phyloP scores from a whole-genome alignment of 2,888 invertebrate species.

The Sipunculus nudus region DNA sequence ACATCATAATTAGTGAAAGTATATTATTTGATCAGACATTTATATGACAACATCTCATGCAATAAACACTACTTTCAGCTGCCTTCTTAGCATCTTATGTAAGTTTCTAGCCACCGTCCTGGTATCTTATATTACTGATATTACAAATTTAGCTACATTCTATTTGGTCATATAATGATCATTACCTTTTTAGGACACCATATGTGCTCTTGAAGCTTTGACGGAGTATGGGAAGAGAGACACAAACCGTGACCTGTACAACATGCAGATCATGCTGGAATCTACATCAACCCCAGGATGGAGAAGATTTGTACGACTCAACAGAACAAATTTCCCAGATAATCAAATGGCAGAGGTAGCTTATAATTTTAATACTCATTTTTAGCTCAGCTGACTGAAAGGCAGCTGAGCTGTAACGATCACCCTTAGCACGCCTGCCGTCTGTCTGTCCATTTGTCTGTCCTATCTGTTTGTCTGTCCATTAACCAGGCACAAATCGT shows the following conservation, averaged over 20 bases:
- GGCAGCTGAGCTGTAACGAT: too few relatives aligned
- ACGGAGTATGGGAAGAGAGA: conserved; percentile 68
- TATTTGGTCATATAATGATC: not conserved
- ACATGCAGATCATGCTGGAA: conserved; percentile 53
- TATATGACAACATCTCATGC: not conserved
- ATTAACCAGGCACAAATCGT: too few relatives aligned
- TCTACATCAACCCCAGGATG: conserved; percentile 60
- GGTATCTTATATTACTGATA: not conserved
- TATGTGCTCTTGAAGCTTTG: conserved; percentile 86
- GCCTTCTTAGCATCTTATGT: not conserved
- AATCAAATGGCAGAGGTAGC: conserved; percentile 41
- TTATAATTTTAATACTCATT: too few relatives aligned
- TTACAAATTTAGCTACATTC: too few relatives aligned
- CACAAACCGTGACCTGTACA: conserved; percentile 57
- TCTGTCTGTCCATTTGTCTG: too few relatives aligned
- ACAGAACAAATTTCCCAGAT: conserved; percentile 54
- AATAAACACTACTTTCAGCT: not conserved
- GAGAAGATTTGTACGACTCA: conserved; percentile 44
- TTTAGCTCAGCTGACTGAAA: too few relatives aligned
- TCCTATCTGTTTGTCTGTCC: too few relatives aligned
- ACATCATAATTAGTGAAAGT: too few relatives aligned
- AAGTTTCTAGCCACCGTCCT: not conserved
- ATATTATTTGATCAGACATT: too few relatives aligned
- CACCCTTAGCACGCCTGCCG: too few relatives aligned
- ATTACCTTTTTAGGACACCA: conserved; percentile 87